phyloP scores from a whole-genome alignment of 2,888 invertebrate genomes.

The Halictus quadricinctus region DNA sequence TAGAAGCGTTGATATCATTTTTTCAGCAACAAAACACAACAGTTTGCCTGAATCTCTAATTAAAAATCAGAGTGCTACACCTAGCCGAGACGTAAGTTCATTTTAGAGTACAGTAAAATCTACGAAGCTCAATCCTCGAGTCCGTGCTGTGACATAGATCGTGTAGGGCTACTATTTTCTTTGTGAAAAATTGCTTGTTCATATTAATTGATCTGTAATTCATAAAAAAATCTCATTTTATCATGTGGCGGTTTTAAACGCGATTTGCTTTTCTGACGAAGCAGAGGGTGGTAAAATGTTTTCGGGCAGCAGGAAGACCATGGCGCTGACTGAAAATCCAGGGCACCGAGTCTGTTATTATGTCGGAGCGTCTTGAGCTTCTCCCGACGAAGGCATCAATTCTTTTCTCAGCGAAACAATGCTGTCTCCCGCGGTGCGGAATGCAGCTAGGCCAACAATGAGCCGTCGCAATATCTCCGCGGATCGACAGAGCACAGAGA shows the following conservation, averaged over 20 bases:
- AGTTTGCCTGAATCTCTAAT: too few species aligned
- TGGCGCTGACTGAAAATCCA: not conserved
- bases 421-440: constrained; percentile 10
- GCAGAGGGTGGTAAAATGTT: not conserved
- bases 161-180: too few species aligned
- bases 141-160: too few species aligned
- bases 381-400: constrained; percentile 1
- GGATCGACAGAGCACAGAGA: constrained; percentile 23
- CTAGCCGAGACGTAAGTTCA: too few species aligned
- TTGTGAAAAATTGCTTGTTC: too few species aligned
- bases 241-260: not conserved
- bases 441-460: constrained; percentile 24
- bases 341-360: not conserved
- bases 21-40: too few species aligned
- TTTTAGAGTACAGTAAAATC: too few species aligned
- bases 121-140: too few species aligned
- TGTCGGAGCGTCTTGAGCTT: not conserved
- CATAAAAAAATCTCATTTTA: not conserved
- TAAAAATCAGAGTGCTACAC: too few species aligned
- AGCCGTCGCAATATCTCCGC: constrained; percentile 28
- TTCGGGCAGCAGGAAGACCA: not conserved
- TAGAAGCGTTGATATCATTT: too few species aligned
- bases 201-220: not conserved
- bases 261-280: not conserved
- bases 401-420: constrained; percentile 26